Conservation (phyloP, 1,140 invertebrate species). For the Lepidotrigona ventralis region DNA sequence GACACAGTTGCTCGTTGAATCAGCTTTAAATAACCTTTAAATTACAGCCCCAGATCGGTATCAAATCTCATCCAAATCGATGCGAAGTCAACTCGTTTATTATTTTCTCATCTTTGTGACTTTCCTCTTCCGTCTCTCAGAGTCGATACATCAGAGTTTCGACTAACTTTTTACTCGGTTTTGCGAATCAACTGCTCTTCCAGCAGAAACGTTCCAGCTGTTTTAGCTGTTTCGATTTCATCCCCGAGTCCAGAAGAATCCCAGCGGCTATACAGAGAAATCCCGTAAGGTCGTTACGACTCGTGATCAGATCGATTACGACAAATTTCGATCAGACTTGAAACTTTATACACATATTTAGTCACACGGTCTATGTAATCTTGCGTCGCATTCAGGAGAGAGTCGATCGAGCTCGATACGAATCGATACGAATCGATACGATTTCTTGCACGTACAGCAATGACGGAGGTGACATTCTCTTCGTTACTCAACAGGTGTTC, state of each 20-base stretch:
- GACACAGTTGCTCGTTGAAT: not conserved
- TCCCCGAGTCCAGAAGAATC: conserved; percentile 18
- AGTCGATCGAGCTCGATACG: too few relatives aligned
- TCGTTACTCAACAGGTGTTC: conserved; percentile 62
- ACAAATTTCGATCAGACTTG: too few relatives aligned
- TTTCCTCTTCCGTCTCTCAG: not conserved
- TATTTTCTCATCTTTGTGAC: not conserved
- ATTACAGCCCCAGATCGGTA: not conserved
- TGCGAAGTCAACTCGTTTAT: not conserved
- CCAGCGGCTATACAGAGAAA: conserved; percentile 31
- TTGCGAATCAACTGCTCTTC: not conserved
- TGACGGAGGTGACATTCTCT: conserved; percentile 14
- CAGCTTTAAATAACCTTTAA: not conserved
- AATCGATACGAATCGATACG: not conserved
- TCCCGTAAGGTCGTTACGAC: conserved; percentile 47
- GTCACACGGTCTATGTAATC: too few relatives aligned
- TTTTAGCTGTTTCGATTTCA: conserved; percentile 39
- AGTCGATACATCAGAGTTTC: not conserved
- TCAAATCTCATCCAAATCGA: not conserved
- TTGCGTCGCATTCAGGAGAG: too few relatives aligned
- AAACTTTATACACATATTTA: too few relatives aligned
- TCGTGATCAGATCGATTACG: too few relatives aligned
- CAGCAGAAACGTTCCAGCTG: conserved; percentile 20
- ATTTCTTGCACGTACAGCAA: not conserved
- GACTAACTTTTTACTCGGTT: not conserved